Evolutionary conservation across 2,888 invertebrate species (phyloP).

Genomic region (Dynastes maya): DNA sequence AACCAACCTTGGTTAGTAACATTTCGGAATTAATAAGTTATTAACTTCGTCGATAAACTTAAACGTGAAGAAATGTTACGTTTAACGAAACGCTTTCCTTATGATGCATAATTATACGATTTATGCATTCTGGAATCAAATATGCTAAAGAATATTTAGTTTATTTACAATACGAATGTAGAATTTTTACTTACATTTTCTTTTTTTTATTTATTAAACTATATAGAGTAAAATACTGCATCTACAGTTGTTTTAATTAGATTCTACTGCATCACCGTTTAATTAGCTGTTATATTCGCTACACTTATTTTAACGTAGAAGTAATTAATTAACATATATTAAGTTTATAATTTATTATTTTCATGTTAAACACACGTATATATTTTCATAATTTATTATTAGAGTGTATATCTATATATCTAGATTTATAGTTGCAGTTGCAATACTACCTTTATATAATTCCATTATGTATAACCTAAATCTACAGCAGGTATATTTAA

Average conservation of each 20-base stretch:
- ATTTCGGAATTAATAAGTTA: conserved; percentile 3
- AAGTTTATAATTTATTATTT: conserved; percentile 31
- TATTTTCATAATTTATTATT: conserved; percentile 21
- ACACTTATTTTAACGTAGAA: conserved; percentile 5
- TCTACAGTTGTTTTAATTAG: not conserved
- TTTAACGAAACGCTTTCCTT: not conserved
- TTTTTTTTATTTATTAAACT: too few species aligned
- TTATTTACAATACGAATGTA: not conserved
- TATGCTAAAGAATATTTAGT: not conserved
- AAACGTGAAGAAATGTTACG: not conserved
- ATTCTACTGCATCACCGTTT: conserved; percentile 8
- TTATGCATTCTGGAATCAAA: not conserved
- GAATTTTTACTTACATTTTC: not conserved
- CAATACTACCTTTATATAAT: conserved; percentile 4
- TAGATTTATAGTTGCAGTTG: conserved; percentile 27
- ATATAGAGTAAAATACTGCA: not conserved
- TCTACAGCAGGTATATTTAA: not conserved
- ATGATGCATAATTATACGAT: too few species aligned
- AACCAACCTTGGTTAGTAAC: not conserved
- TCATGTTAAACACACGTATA: conserved; percentile 3
- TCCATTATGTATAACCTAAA: conserved; percentile 9
- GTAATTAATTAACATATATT: conserved; percentile 32
- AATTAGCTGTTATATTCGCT: not conserved
- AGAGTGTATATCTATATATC: conserved; percentile 46
- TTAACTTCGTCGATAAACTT: conserved; percentile 14